Conservation (phyloP, 2,888 invertebrate species). For the Ormia ochracea region DNA sequence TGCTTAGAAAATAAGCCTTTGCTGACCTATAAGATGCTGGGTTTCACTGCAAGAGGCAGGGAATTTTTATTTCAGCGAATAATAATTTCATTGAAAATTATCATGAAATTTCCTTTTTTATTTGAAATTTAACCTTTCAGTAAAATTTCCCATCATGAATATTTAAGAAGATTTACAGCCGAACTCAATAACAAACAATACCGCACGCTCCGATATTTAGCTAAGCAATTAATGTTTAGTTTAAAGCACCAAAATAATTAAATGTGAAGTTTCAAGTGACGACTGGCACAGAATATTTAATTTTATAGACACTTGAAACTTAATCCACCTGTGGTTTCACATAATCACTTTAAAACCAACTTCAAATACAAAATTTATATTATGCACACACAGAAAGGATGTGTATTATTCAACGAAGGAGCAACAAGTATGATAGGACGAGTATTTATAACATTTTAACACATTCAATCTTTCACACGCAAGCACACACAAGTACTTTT, state of each 20-base stretch:
- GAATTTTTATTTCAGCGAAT: too few relatives aligned
- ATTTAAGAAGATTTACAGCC: not conserved
- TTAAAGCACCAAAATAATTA: constrained; percentile 54
- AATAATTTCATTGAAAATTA: too few relatives aligned
- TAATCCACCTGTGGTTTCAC: constrained; percentile 66
- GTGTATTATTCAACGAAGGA: constrained; percentile 12
- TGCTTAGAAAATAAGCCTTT: too few relatives aligned
- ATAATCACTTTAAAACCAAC: constrained; percentile 61
- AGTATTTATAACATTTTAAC: constrained; percentile 25
- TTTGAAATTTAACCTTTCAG: not conserved
- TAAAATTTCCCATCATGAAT: not conserved
- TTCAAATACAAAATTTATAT: constrained; percentile 43
- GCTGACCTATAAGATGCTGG: too few relatives aligned
- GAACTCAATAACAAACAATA: constrained; percentile 3
- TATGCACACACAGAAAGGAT: constrained; percentile 27
- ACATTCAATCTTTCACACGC: constrained; percentile 11
- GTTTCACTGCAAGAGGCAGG: too few relatives aligned
- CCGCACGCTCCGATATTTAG: constrained; percentile 25
- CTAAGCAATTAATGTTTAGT: constrained; percentile 34
- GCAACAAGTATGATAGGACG: constrained; percentile 44
- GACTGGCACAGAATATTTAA: constrained; percentile 54
- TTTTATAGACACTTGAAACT: constrained; percentile 59
- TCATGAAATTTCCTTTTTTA: not conserved
- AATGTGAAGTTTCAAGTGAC: constrained; percentile 44
- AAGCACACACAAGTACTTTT: not conserved